Conservation (phyloP, 2,888 invertebrate species). For the Nomada lathburiana region DNA sequence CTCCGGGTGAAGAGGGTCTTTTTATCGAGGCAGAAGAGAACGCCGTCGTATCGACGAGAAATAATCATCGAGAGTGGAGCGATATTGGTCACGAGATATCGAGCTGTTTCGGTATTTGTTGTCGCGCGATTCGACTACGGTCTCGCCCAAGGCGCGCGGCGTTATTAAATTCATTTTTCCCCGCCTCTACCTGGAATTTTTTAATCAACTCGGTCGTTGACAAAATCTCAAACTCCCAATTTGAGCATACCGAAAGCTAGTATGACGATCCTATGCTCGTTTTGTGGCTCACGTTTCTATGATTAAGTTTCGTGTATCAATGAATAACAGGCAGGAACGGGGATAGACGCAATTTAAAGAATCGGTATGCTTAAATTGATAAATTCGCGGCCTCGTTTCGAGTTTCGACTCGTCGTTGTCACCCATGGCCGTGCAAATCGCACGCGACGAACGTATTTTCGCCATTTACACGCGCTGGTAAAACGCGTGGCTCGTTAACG, state of each 20-base stretch:
- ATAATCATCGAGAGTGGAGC: conserved; percentile 46
- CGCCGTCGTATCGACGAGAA: conserved; percentile 26
- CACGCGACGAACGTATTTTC: conserved; percentile 3
- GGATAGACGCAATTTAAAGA: no score
- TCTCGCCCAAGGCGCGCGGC: conserved; percentile 13
- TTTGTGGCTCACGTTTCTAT: no score
- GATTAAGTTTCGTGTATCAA: no score
- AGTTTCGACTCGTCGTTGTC: background rate
- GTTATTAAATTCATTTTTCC: conserved; percentile 42
- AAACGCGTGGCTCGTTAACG: conserved; percentile 3
- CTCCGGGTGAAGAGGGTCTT: background rate
- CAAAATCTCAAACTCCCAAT: no score
- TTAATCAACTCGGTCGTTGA: no score
- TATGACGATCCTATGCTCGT: no score
- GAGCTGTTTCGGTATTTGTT: conserved; percentile 48
- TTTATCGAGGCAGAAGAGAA: conserved; percentile 8
- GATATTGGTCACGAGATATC: conserved; percentile 36
- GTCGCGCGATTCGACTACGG: conserved; percentile 30
- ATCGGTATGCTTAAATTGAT: no score
- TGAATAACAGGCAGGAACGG: no score
- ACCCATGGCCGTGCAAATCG: conserved; percentile 23
- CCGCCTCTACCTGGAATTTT: background rate
- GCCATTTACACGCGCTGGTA: background rate
- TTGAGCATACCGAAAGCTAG: no score
- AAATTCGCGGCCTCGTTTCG: conserved; percentile 18